Evolutionary conservation across 2,113 vertebrate species (phyloP).

Genomic region (Syrrhaptes paradoxus): DNA sequence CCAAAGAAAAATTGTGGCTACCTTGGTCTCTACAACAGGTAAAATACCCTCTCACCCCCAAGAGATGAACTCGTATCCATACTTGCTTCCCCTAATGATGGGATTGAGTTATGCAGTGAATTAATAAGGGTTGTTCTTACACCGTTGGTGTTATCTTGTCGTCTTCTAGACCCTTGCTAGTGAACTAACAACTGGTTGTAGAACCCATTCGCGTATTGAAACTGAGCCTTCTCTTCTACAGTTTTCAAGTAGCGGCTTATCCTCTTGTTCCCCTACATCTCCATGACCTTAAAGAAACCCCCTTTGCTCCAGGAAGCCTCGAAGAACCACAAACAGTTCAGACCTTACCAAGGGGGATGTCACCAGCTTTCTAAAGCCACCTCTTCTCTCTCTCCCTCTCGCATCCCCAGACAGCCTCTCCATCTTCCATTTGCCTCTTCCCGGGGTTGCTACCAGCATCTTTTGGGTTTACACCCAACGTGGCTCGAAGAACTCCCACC

Average conservation of each 20-base stretch:
- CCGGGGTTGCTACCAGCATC: neutral
- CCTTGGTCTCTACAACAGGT: neutral
- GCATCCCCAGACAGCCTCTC: neutral
- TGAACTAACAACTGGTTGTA: neutral
- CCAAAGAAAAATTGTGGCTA: neutral
- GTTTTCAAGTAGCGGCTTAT: neutral
- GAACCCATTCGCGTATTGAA: rapidly evolving
- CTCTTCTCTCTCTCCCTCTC: neutral
- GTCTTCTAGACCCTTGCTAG: neutral
- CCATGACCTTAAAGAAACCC: neutral
- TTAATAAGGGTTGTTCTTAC: neutral
- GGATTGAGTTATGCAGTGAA: neutral
- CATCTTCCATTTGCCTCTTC: neutral
- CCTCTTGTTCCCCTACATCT: neutral
- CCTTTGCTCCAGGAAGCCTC: neutral
- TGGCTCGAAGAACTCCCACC: neutral
- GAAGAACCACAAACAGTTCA: neutral
- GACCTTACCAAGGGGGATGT: neutral
- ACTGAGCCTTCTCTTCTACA: neutral
- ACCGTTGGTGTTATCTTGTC: neutral
- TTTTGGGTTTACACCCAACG: neutral
- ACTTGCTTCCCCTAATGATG: neutral
- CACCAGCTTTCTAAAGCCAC: neutral
- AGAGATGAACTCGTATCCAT: neutral
- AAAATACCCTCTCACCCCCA: neutral